phyloP scores from a whole-genome alignment of 2,888 invertebrate genomes.

The Orthonevra nobilis region DNA sequence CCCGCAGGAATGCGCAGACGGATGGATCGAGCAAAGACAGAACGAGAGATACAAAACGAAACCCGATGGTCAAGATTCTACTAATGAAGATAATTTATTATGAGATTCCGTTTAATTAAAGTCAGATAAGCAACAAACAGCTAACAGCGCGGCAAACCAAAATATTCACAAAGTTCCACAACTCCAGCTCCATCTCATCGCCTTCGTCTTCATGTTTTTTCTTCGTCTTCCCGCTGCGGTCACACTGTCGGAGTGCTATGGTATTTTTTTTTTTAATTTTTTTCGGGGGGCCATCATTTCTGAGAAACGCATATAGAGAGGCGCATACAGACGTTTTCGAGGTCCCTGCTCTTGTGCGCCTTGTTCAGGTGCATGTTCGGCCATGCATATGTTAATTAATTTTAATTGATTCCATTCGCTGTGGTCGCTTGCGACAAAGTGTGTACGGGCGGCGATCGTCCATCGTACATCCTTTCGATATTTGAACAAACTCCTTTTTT shows the following conservation, averaged over 20 bases:
- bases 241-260: conserved; percentile 51
- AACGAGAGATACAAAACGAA: conserved; percentile 62
- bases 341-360: conserved; percentile 21
- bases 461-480: conserved; percentile 49
- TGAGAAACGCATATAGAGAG: conserved; percentile 51
- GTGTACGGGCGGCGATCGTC: too few relatives aligned
- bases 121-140: conserved; percentile 76
- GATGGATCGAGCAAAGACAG: conserved; percentile 20
- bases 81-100: conserved; percentile 81
- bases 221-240: too few relatives aligned
- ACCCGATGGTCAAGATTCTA: conserved; percentile 73
- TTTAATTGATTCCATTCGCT: conserved; percentile 72
- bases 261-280: too few relatives aligned
- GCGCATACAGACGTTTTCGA: conserved; percentile 31
- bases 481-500: conserved; percentile 15
- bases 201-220: too few relatives aligned
- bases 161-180: conserved; percentile 50
- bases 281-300: conserved; percentile 65
- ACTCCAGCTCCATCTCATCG: neutral
- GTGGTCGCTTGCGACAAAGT: conserved; percentile 37
- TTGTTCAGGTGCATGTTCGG: conserved; percentile 67
- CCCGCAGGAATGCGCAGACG: conserved; percentile 40
- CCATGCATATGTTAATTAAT: conserved; percentile 73
- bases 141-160: conserved; percentile 57
- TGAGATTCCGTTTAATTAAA: conserved; percentile 80